These are phyloP conservation scores for Acronicta aceris DNA, from an alignment of 2,888 invertebrate species.

Conservation along the genomic window DNA sequence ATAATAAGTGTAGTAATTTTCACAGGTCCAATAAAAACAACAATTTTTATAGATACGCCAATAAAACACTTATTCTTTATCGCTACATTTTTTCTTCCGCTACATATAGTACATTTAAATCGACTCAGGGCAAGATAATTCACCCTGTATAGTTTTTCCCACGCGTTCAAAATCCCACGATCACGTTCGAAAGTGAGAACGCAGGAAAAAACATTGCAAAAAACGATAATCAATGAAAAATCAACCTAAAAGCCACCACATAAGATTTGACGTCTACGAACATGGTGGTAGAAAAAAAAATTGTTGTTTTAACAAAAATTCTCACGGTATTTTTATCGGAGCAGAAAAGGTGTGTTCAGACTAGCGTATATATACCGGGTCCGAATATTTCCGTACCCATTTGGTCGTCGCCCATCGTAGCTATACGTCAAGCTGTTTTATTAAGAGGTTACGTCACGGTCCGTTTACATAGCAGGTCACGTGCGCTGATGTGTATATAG, in stretches of 20 bases:
- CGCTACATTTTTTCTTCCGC: constrained; percentile 10
- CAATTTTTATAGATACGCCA: background rate
- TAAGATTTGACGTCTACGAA: background rate
- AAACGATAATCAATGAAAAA: constrained; percentile 12
- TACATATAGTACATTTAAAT: constrained; percentile 45
- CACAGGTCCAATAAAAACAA: too few relatives aligned
- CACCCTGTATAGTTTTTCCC: constrained; percentile 55
- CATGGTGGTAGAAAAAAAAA: background rate
- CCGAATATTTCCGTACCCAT: constrained; percentile 34
- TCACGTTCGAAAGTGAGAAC: constrained; percentile 56
- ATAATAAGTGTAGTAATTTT: too few relatives aligned
- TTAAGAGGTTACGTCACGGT: constrained; percentile 13
- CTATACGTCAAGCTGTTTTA: constrained; percentile 17
- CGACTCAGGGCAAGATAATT: constrained; percentile 46
- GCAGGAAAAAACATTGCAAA: constrained; percentile 17
- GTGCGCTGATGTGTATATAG: constrained; percentile 19
- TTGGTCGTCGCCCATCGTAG: constrained; percentile 26
- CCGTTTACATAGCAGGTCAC: constrained; percentile 16
- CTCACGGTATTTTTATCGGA: constrained; percentile 58
- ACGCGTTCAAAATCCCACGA: constrained; percentile 59
- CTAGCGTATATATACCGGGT: constrained; percentile 35
- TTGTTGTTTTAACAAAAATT: constrained; percentile 52
- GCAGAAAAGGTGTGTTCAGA: constrained; percentile 29
- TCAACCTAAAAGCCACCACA: background rate
- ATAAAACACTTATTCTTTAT: constrained; percentile 1